Conservation (phyloP, 1,140 invertebrate species). For the Drosophila trapezifrons region DNA sequence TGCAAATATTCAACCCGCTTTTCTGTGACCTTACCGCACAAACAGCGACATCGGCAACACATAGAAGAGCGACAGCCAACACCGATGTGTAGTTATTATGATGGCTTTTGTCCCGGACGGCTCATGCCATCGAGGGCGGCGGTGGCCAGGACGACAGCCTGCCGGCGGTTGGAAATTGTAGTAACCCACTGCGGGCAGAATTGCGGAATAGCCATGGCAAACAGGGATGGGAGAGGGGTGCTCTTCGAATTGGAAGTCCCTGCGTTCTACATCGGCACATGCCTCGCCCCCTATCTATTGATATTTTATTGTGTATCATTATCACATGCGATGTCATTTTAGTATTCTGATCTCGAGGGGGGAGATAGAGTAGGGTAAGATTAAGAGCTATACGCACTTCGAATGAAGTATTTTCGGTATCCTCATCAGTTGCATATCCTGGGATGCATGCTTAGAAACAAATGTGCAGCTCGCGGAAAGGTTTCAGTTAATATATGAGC, state of each 20-base stretch:
- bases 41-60: slow-evolving; percentile 19
- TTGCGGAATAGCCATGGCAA: slow-evolving; percentile 8
- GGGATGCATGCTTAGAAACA: too few species aligned
- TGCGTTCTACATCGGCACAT: too few species aligned
- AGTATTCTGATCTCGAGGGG: background rate
- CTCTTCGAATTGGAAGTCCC: background rate
- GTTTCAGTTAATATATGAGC: background rate
- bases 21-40: slow-evolving; percentile 51
- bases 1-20: slow-evolving; percentile 76
- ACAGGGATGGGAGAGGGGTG: background rate
- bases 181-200: background rate
- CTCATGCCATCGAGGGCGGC: slow-evolving; percentile 42
- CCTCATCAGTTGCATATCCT: too few species aligned
- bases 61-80: slow-evolving; percentile 33
- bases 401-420: background rate
- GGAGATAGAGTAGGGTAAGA: too few species aligned
- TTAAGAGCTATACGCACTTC: background rate
- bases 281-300: background rate
- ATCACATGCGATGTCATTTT: background rate
- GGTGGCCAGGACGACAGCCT: slow-evolving; percentile 18
- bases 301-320: slow-evolving; percentile 1
- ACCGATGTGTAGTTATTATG: slow-evolving; percentile 66
- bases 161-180: slow-evolving; percentile 12
- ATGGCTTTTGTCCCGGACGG: slow-evolving; percentile 63
- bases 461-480: too few species aligned